Evolutionary conservation across 2,797 vertebrate genomes (phyloP).

Genomic region (Sebastes taczanowskii): DNA sequence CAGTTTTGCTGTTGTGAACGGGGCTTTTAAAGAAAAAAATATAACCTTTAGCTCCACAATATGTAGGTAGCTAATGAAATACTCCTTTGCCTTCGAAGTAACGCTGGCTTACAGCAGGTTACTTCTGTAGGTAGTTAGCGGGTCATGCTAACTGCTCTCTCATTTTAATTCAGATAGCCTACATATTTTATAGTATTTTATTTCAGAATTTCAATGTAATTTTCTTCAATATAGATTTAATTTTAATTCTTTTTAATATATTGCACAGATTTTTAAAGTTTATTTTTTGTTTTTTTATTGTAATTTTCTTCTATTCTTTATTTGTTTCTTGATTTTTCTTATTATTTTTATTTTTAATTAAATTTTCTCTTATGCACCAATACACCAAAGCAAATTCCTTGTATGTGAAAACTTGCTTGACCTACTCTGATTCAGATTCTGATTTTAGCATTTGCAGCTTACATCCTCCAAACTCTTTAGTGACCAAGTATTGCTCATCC

Average conservation of each 20-base stretch:
- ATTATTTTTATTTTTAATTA: background rate
- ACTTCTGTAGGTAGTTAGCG: too few relatives aligned
- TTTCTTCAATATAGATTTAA: background rate
- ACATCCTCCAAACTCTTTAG: background rate
- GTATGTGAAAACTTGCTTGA: too few relatives aligned
- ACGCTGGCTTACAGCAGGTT: background rate
- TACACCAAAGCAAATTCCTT: too few relatives aligned
- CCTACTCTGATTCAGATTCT: too few relatives aligned
- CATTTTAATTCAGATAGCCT: too few relatives aligned
- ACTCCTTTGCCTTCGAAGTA: background rate
- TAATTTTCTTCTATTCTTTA: background rate
- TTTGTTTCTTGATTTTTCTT: background rate
- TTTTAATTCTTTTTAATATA: background rate
- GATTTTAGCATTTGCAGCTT: background rate
- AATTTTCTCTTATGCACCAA: too few relatives aligned
- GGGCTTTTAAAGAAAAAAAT: background rate
- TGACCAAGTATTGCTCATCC: background rate
- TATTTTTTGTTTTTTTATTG: background rate
- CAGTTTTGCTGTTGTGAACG: background rate
- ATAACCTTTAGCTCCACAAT: background rate
- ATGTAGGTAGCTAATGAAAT: background rate
- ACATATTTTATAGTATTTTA: too few relatives aligned
- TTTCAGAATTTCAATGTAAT: too few relatives aligned
- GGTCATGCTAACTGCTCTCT: too few relatives aligned
- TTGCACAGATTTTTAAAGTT: too few relatives aligned